phyloP scores from a whole-genome alignment of 2,888 invertebrate species.

The Xanthia icteritia region DNA sequence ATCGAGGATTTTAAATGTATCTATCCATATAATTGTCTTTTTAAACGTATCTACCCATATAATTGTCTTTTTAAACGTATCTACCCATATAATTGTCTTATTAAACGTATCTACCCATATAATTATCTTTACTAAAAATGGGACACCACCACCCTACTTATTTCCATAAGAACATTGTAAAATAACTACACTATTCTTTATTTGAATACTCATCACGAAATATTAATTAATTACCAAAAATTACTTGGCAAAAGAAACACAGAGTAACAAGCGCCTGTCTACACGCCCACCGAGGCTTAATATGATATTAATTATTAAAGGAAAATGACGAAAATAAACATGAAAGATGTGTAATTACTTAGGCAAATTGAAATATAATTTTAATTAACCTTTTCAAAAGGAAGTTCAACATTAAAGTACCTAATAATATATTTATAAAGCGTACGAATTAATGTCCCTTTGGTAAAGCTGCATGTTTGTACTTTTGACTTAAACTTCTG shows the following conservation, averaged over 20 bases:
- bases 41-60: too few relatives aligned
- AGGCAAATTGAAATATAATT: constrained; percentile 47
- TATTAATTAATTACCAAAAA: constrained; percentile 32
- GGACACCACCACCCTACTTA: neutral
- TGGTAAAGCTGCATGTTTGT: constrained; percentile 2
- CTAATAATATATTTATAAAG: constrained; percentile 31
- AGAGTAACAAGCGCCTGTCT: constrained; percentile 5
- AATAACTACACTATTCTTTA: too few relatives aligned
- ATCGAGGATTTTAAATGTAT: neutral
- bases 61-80: too few relatives aligned
- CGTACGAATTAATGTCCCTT: constrained; percentile 21
- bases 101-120: too few relatives aligned
- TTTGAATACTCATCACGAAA: constrained; percentile 17
- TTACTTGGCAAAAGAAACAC: constrained; percentile 6
- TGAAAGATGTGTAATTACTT: constrained; percentile 40
- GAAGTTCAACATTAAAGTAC: constrained; percentile 29
- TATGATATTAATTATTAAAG: constrained; percentile 41
- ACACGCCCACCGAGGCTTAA: constrained; percentile 27
- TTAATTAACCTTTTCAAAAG: constrained; percentile 29
- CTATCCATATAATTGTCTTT: too few relatives aligned
- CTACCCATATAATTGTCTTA: too few relatives aligned
- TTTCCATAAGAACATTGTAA: neutral
- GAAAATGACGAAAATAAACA: constrained; percentile 47
- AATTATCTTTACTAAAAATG: too few relatives aligned
- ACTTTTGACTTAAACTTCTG: constrained; percentile 7